Percentiles rank a stretch among this genome's conserved stretches.
These are phyloP conservation scores for Heliconius hermathena DNA, from an alignment of 1,140 invertebrate species.

Conservation along the genomic window DNA sequence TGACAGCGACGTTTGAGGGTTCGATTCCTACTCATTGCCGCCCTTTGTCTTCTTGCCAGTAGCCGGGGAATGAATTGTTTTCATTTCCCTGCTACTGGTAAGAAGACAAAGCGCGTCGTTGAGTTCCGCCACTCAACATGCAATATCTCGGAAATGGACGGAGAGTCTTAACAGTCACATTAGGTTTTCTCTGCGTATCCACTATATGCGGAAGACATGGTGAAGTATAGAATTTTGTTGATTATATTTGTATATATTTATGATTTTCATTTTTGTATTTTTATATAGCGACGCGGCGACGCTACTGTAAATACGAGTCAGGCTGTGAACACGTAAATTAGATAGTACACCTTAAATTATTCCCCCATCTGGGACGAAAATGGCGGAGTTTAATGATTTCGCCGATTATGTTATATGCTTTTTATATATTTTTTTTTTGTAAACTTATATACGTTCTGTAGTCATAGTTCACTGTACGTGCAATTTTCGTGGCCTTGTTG, in stretches of 20 bases:
- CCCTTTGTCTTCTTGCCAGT: too few species aligned
- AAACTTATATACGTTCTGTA: background rate
- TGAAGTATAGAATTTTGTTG: background rate
- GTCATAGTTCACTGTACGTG: constrained; percentile 7
- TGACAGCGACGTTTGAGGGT: too few species aligned
- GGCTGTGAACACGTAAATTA: constrained; percentile 36
- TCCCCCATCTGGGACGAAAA: background rate
- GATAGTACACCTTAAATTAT: constrained; percentile 27
- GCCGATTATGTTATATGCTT: background rate
- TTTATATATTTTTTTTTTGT: background rate
- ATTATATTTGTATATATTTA: background rate
- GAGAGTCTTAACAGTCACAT: too few species aligned
- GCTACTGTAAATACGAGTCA: constrained; percentile 26
- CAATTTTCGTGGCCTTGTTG: constrained; percentile 12
- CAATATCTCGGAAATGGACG: too few species aligned
- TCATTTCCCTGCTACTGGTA: too few species aligned
- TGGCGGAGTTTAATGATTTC: background rate
- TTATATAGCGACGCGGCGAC: background rate
- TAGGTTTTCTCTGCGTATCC: too few species aligned
- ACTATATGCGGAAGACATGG: too few species aligned
- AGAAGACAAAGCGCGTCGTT: too few species aligned
- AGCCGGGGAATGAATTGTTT: too few species aligned
- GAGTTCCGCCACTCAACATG: too few species aligned
- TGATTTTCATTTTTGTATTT: background rate
- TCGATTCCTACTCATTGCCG: too few species aligned